A percentile compares a stretch with the other conserved stretches of the same genome.
These are phyloP conservation scores for Paragorgia papillata DNA, from an alignment of 92 coral and sea anemone genomes.

Conservation along the genomic window DNA sequence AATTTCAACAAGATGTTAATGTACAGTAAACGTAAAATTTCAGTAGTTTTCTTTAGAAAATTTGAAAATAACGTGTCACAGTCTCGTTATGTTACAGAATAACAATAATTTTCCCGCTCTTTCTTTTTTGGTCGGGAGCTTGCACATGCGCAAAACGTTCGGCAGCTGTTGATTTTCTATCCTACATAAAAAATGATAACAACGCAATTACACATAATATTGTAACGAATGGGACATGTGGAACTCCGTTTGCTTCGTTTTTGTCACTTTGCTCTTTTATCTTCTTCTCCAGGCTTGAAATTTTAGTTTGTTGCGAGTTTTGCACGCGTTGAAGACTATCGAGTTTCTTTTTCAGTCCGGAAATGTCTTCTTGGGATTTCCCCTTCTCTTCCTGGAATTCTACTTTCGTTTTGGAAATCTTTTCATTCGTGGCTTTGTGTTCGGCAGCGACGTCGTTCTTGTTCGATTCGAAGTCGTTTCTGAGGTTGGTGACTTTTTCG, in stretches of 20 bases:
- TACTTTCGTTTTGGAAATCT: slow-evolving; percentile 7
- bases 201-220: background rate
- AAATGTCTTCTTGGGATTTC: slow-evolving; percentile 1
- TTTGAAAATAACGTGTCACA: too few relatives aligned
- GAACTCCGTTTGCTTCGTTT: background rate
- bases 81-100: too few relatives aligned
- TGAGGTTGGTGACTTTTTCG: background rate
- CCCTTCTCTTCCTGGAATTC: slow-evolving; percentile 22
- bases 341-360: background rate
- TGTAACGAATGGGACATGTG: background rate
- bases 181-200: too few relatives aligned
- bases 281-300: background rate
- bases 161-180: too few relatives aligned
- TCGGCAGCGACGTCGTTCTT: background rate
- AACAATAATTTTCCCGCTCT: too few relatives aligned
- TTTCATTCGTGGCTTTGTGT: background rate
- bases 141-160: too few relatives aligned
- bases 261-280: background rate
- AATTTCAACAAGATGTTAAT: too few relatives aligned
- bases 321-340: background rate
- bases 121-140: too few relatives aligned
- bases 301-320: background rate
- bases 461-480: background rate
- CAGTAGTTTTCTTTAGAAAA: too few relatives aligned
- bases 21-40: too few relatives aligned